A percentile compares a stretch with the other conserved stretches of the same genome.
These are phyloP conservation scores for Arothron firmamentum DNA, from an alignment of 2,113 vertebrate species.

Conservation along the genomic window DNA sequence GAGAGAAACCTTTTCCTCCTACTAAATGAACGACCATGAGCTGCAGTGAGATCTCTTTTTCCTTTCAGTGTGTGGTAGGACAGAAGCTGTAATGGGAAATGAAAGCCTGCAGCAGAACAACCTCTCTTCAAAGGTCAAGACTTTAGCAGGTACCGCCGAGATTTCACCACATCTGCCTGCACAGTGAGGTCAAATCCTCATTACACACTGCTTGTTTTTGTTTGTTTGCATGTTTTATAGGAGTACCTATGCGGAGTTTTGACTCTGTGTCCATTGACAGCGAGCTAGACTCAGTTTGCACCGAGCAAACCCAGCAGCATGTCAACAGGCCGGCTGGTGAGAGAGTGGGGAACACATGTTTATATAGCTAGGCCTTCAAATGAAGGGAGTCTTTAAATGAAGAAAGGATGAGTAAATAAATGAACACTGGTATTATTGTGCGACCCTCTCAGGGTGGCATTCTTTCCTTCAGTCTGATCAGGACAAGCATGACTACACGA, in stretches of 20 bases:
- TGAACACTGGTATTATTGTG: not conserved
- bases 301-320: slow-evolving; percentile 57
- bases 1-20: not conserved
- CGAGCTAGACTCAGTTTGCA: slow-evolving; percentile 73
- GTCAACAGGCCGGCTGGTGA: slow-evolving; percentile 50
- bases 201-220: not conserved
- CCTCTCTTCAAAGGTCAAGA: slow-evolving; percentile 29
- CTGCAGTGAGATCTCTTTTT: slow-evolving; percentile 7
- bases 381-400: not conserved
- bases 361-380: not conserved
- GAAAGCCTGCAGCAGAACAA: slow-evolving; percentile 9
- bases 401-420: no score
- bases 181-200: not conserved
- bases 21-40: not conserved
- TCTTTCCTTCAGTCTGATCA: slow-evolving; percentile 34
- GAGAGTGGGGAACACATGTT: slow-evolving; percentile 20
- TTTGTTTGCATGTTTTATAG: slow-evolving; percentile 42
- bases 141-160: slow-evolving; percentile 64
- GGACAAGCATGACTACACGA: slow-evolving; percentile 12
- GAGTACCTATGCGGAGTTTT: slow-evolving; percentile 66
- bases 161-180: slow-evolving; percentile 1
- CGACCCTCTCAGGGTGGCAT: slow-evolving; percentile 31
- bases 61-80: slow-evolving; percentile 24
- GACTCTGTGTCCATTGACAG: slow-evolving; percentile 73
- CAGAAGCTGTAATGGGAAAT: slow-evolving; percentile 13